A percentile compares a stretch with the other conserved stretches of the same genome.
phyloP scores from a whole-genome alignment of 2,113 vertebrate genomes.

The Zapus hudsonius region DNA sequence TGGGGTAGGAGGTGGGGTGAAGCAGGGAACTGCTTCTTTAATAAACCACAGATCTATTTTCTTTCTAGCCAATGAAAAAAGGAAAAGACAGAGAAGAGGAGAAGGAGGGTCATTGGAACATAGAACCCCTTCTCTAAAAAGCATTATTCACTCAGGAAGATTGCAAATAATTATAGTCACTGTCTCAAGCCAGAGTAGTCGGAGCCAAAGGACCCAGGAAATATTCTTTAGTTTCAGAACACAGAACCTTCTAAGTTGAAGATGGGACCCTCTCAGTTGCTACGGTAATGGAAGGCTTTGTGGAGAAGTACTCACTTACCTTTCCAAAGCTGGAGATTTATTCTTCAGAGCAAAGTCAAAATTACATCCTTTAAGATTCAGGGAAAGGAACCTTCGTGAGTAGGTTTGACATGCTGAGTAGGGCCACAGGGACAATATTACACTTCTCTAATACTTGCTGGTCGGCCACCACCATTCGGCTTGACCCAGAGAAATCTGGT shows the following conservation, averaged over 20 bases:
- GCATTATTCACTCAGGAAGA: not conserved
- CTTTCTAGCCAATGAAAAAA: not conserved
- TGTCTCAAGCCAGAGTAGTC: not conserved
- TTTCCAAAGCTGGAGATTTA: not conserved
- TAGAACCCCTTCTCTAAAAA: not conserved
- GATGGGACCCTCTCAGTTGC: not conserved
- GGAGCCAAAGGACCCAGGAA: not conserved
- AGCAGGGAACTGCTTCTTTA: not conserved
- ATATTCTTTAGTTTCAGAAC: not conserved
- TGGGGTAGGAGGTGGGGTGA: no score
- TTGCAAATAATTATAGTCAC: not conserved
- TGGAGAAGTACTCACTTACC: not conserved
- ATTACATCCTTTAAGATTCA: not conserved
- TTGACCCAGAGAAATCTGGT: not conserved
- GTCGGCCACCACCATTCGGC: rapidly evolving
- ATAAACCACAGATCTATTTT: not conserved
- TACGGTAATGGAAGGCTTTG: not conserved
- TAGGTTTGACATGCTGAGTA: not conserved
- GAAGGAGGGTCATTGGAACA: not conserved
- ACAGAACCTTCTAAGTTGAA: not conserved
- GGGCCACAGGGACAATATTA: not conserved
- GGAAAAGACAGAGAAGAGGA: not conserved
- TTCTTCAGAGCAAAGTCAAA: slow-evolving; percentile 17
- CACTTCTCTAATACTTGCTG: not conserved
- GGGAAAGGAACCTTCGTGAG: not conserved